Evolutionary conservation across 2,888 invertebrate species (phyloP).

Genomic region (Noctuana brunneofusca): DNA sequence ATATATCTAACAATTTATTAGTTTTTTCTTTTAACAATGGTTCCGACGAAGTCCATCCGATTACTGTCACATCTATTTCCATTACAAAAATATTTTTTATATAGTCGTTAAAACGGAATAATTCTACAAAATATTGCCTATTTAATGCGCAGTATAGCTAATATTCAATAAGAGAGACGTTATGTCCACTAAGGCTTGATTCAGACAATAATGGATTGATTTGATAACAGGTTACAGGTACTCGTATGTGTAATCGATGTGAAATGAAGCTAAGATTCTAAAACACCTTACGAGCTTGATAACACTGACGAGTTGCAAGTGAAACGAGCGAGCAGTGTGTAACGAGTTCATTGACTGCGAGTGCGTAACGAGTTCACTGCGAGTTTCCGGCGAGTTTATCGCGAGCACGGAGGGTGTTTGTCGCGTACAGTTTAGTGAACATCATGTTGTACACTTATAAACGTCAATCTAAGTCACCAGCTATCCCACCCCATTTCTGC

Average conservation of each 20-base stretch:
- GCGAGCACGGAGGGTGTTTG: too few species aligned
- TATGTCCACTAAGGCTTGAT: constrained; percentile 24
- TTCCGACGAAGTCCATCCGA: constrained; percentile 45
- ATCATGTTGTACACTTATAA: too few species aligned
- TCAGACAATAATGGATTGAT: constrained; percentile 27
- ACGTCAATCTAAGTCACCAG: too few species aligned
- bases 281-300: too few species aligned
- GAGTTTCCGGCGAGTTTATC: too few species aligned
- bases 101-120: constrained; percentile 50
- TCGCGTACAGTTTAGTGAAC: too few species aligned
- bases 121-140: constrained; percentile 47
- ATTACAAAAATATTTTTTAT: constrained; percentile 76
- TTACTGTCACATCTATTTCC: constrained; percentile 55
- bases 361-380: too few species aligned
- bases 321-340: too few species aligned
- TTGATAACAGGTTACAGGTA: too few species aligned
- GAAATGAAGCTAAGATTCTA: neutral
- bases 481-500: too few species aligned
- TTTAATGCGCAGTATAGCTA: constrained; percentile 27
- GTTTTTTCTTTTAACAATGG: constrained; percentile 56
- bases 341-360: too few species aligned
- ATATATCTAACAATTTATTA: constrained; percentile 61
- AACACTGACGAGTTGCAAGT: too few species aligned
- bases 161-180: constrained; percentile 10
- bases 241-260: neutral